Evolutionary conservation across 2,888 invertebrate genomes (phyloP), one percentile per base, ranked within the genome.

Genomic region (Melieria crassipennis): DNA sequence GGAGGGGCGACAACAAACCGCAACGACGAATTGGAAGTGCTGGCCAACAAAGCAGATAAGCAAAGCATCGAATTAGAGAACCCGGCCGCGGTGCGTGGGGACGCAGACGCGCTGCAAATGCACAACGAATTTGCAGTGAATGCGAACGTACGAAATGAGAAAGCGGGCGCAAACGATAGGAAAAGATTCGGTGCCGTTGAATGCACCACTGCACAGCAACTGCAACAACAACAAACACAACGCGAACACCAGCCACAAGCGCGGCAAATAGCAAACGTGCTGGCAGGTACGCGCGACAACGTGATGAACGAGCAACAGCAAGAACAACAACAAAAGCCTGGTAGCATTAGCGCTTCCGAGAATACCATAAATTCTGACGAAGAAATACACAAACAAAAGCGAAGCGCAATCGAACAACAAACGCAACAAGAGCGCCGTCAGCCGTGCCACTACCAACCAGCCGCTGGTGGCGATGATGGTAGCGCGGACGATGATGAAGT

Each of bases 351-450:
- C 67, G 71, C 70, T 78, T 79, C 78, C 67, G 73, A 78, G 82
- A 80, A 82, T 77, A 76, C 62, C 78, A 71, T 65, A 69, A 75
- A 78, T 79, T 76, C 79, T 78, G 79, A 78, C 80, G 79, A 79
- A 75, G 77, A 75, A 74, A 75, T 48, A 55, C 69, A 75, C 55
- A 74, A 65, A 30, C 60, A 56, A 67, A 62, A 50, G 16, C 57
- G 60, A 77, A 66, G 64, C 30, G 70, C 73, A 71, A 16, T 64
- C 13, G 30, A 57, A 42, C 11, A 73, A 73, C 68, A 75, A 76
- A 75, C 75, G 65, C 72, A 75, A 71, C 75, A 71, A 64, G 66
- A 68, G 63, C 61, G 58, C 43, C 48, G 74, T 30, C 30, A 30
- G 30, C 30, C 30, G 30, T 65, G 71, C 72, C 72, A 63, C 63